Conservation (phyloP, 2,113 vertebrate genomes). For the Pseudolaguvia tuberculata region DNA sequence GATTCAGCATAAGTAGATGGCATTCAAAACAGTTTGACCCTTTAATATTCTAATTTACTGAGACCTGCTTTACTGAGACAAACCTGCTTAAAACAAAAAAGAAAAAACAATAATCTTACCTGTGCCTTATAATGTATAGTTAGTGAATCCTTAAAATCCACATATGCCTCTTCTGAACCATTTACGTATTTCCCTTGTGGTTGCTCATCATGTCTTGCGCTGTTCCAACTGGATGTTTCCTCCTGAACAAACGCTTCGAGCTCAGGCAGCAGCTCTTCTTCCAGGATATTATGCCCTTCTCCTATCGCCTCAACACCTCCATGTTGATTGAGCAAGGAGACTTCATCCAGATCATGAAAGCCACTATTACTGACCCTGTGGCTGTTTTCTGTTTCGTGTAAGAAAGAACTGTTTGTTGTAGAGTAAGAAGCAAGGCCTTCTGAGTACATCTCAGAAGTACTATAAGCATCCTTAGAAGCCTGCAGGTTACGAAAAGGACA, state of each 20-base stretch:
- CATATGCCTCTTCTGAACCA: slow-evolving; percentile 17
- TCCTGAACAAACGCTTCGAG: slow-evolving; percentile 84
- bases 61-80: too few relatives aligned
- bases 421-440: slow-evolving; percentile 78
- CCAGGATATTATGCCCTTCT: slow-evolving; percentile 83
- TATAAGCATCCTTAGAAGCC: slow-evolving; percentile 78
- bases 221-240: slow-evolving; percentile 60
- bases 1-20: too few relatives aligned
- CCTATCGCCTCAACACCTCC: slow-evolving; percentile 76
- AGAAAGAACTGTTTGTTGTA: slow-evolving; percentile 52
- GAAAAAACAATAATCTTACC: slow-evolving; percentile 52
- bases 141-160: slow-evolving; percentile 46
- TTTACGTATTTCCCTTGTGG: slow-evolving; percentile 11
- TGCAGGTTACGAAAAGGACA: slow-evolving; percentile 79
- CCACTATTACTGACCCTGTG: slow-evolving; percentile 66
- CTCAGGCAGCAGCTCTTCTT: slow-evolving; percentile 84
- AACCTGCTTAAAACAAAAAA: neutral
- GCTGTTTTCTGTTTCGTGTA: slow-evolving; percentile 28
- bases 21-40: too few relatives aligned
- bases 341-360: slow-evolving; percentile 82
- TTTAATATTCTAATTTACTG: too few relatives aligned
- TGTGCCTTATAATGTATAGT: slow-evolving; percentile 55
- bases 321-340: slow-evolving; percentile 76
- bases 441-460: slow-evolving; percentile 81
- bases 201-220: slow-evolving; percentile 47